Percentiles rank a stretch among this genome's conserved stretches.
Evolutionary conservation across 2,113 vertebrate genomes (phyloP).

Genomic region (Megaleporinus macrocephalus): DNA sequence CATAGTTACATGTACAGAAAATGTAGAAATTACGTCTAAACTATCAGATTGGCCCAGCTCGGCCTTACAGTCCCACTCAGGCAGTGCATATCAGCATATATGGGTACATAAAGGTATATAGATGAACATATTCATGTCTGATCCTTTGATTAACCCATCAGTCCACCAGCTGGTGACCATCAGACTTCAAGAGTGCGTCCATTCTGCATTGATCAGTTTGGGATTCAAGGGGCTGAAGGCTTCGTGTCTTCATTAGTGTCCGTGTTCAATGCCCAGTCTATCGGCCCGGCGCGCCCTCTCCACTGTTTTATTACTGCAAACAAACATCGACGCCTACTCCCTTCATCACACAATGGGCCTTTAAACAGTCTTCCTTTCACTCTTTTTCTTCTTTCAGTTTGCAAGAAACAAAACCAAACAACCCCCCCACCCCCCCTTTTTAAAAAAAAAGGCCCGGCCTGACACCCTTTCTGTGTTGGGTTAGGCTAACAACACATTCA

Average conservation of each 20-base stretch:
- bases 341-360: constrained; percentile 54
- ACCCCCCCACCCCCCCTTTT: background rate
- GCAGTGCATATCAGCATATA: no score
- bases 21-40: no score
- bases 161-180: background rate
- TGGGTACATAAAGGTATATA: background rate
- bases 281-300: constrained; percentile 18
- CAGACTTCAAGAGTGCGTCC: background rate
- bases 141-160: background rate
- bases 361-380: constrained; percentile 43
- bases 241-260: constrained; percentile 47
- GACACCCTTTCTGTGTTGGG: constrained; percentile 51
- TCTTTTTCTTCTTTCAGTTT: constrained; percentile 42
- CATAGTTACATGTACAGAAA: no score
- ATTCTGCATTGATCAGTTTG: constrained; percentile 20
- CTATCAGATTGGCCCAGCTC: no score
- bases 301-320: constrained; percentile 58
- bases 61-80: no score
- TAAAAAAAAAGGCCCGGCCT: constrained; percentile 37
- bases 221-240: constrained; percentile 5
- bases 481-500: constrained; percentile 57
- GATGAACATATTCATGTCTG: background rate
- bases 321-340: constrained; percentile 69
- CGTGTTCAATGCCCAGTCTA: constrained; percentile 10
- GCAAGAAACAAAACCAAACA: constrained; percentile 39